phyloP scores from a whole-genome alignment of 2,888 invertebrate genomes.

The Tolmerus cingulatus region DNA sequence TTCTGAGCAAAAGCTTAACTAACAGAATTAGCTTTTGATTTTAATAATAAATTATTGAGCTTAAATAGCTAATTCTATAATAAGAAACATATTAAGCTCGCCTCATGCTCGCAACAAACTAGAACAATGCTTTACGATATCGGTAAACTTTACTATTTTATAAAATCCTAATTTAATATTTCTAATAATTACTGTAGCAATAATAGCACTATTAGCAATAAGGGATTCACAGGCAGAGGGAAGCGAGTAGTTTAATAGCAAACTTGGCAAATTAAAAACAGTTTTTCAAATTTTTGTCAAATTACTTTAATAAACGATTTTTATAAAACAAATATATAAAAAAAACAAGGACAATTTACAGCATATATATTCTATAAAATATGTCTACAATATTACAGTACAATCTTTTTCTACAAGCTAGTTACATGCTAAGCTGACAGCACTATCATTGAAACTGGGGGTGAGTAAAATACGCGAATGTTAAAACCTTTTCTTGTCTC shows the following conservation, averaged over 20 bases:
- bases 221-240: not conserved
- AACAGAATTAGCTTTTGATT: not conserved
- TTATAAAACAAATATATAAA: slow-evolving; percentile 32
- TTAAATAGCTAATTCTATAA: not conserved
- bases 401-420: slow-evolving; percentile 27
- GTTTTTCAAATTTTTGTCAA: slow-evolving; percentile 30
- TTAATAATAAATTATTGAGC: not conserved
- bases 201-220: not conserved
- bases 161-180: not conserved
- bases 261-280: slow-evolving; percentile 52
- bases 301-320: slow-evolving; percentile 33
- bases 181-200: not conserved
- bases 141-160: not conserved
- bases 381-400: slow-evolving; percentile 27
- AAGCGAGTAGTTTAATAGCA: slow-evolving; percentile 3
- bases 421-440: slow-evolving; percentile 21
- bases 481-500: not conserved
- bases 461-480: not conserved
- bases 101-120: not conserved
- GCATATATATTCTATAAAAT: slow-evolving; percentile 23
- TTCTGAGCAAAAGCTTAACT: not conserved
- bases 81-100: not conserved
- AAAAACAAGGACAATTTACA: slow-evolving; percentile 22
- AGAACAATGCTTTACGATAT: not conserved
- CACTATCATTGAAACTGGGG: not conserved